phyloP scores from a whole-genome alignment of 2,113 vertebrate genomes.

The Anguilla japonica region DNA sequence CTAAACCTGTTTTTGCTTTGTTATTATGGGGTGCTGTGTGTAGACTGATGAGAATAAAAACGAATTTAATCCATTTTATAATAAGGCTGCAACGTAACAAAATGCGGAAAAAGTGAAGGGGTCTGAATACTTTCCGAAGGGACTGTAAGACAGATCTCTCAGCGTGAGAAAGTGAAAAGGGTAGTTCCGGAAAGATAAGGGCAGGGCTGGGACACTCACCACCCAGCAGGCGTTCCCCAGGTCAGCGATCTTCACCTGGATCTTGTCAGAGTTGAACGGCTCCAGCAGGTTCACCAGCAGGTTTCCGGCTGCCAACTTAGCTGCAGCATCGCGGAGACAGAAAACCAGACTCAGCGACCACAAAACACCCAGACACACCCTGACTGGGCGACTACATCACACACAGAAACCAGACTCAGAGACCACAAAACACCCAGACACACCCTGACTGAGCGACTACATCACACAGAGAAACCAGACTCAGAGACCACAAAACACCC shows the following conservation, averaged over 20 bases:
- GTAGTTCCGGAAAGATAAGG: constrained; percentile 14
- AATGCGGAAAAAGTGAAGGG: no score
- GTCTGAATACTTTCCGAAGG: no score
- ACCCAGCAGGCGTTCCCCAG: constrained; percentile 99
- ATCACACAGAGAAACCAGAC: no score
- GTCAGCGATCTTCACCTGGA: constrained; percentile 98
- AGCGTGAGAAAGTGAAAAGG: no score
- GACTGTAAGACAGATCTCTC: no score
- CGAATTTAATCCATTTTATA: no score
- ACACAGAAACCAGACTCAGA: background rate
- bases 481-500: no score
- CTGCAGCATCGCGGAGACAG: constrained; percentile 56
- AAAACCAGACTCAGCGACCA: background rate
- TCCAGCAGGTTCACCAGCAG: constrained; percentile 96
- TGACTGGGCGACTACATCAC: background rate
- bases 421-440: background rate
- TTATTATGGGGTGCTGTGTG: no score
- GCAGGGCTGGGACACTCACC: constrained; percentile 74
- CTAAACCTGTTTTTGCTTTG: no score
- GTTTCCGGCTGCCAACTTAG: constrained; percentile 83
- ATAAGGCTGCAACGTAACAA: no score
- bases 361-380: background rate
- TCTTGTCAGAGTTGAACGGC: constrained; percentile 90
- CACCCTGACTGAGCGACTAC: background rate
- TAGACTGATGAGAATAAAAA: no score